phyloP scores from a whole-genome alignment of 1,140 invertebrate genomes.

The Cyclargus thomasi region DNA sequence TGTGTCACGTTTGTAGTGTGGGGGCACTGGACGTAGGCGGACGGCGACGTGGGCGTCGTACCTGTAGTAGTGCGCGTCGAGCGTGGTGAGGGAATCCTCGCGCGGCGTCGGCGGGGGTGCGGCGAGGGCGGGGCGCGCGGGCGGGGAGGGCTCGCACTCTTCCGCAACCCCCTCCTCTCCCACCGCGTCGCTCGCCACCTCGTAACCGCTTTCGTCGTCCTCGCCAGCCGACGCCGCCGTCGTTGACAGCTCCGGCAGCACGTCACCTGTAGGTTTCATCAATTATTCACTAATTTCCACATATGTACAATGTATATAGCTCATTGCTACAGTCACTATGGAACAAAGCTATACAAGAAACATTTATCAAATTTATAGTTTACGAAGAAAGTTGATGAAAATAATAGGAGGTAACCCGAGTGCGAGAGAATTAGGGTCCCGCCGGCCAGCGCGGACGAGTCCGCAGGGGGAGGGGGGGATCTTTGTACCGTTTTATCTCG shows the following conservation, averaged over 20 bases:
- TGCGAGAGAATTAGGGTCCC: constrained; percentile 14
- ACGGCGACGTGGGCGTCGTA: constrained; percentile 19
- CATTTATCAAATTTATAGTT: constrained; percentile 16
- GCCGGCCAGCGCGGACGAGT: not conserved
- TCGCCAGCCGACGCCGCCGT: constrained; percentile 35
- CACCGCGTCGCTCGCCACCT: constrained; percentile 46
- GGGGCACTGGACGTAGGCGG: too few relatives aligned
- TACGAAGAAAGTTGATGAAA: constrained; percentile 20
- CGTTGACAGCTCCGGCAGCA: constrained; percentile 58
- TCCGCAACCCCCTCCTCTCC: constrained; percentile 44
- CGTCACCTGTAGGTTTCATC: constrained; percentile 50
- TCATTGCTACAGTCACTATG: not conserved
- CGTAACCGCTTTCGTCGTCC: constrained; percentile 7
- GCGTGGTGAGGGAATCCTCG: constrained; percentile 46
- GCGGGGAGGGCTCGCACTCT: constrained; percentile 55
- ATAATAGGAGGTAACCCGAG: constrained; percentile 20
- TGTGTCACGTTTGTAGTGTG: not conserved
- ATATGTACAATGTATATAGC: too few relatives aligned
- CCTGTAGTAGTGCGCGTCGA: constrained; percentile 60
- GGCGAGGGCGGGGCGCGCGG: constrained; percentile 50
- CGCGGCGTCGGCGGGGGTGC: constrained; percentile 45
- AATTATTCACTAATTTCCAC: too few relatives aligned
- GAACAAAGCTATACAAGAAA: constrained; percentile 3
- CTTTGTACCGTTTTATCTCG: constrained; percentile 1
- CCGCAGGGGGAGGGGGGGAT: not conserved